phyloP scores from a whole-genome alignment of 2,797 vertebrate genomes.

The Melanotaenia nigrans region DNA sequence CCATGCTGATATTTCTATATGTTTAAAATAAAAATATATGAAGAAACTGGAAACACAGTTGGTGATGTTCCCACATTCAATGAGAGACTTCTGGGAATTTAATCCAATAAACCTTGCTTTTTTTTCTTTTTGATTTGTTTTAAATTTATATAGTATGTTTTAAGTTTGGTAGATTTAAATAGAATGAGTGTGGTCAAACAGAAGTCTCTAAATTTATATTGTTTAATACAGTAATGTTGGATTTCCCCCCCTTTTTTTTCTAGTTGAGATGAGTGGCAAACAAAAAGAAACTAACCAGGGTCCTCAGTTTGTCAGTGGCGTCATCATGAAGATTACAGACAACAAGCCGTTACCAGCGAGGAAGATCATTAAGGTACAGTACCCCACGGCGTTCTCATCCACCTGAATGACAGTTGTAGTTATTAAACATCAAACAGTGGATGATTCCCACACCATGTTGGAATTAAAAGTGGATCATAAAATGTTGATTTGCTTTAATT shows the following conservation, averaged over 20 bases:
- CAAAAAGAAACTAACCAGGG: conserved; percentile 80
- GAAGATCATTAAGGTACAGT: conserved; percentile 89
- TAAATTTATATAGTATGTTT: no score
- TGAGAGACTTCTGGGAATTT: no score
- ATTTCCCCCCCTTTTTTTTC: conserved; percentile 8
- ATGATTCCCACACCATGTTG: background rate
- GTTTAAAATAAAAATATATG: background rate
- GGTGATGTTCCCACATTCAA: no score
- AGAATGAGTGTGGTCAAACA: no score
- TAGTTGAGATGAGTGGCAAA: conserved; percentile 44
- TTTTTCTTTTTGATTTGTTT: no score
- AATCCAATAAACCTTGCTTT: no score
- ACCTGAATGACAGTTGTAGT: background rate
- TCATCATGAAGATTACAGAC: conserved; percentile 94
- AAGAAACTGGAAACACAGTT: no score
- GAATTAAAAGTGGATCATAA: background rate
- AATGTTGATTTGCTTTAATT: background rate
- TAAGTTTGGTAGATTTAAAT: no score
- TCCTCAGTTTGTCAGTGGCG: conserved; percentile 91
- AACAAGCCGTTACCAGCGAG: conserved; percentile 88
- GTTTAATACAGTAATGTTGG: background rate
- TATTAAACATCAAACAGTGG: background rate
- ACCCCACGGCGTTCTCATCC: background rate
- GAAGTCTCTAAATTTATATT: background rate
- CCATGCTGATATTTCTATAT: background rate